Evolutionary conservation across 1,140 invertebrate genomes (phyloP).

Genomic region (Battus philenor): DNA sequence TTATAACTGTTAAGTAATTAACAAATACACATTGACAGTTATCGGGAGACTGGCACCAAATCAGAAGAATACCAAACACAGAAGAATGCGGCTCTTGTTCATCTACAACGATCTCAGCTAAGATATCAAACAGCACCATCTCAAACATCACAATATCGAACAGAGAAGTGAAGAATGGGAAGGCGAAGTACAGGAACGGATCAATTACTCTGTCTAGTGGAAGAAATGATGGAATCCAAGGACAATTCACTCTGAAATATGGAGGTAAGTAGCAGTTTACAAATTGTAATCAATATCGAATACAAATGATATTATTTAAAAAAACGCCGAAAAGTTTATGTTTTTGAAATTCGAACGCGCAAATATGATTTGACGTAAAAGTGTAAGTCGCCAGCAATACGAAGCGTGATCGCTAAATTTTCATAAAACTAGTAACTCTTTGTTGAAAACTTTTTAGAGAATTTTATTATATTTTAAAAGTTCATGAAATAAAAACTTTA

Average conservation of each 20-base stretch:
- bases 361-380: too few species aligned
- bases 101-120: background rate
- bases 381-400: too few species aligned
- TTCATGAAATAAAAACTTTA: too few species aligned
- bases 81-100: constrained; percentile 13
- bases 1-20: too few species aligned
- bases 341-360: too few species aligned
- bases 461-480: too few species aligned
- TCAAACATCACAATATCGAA: constrained; percentile 8
- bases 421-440: too few species aligned
- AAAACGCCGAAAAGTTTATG: too few species aligned
- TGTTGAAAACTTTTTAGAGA: too few species aligned
- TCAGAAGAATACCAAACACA: constrained; percentile 1
- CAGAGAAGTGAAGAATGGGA: constrained; percentile 1
- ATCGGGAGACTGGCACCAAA: constrained; percentile 11
- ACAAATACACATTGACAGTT: constrained; percentile 1
- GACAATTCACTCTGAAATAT: background rate
- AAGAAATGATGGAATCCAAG: background rate
- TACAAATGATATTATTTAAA: too few species aligned
- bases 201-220: background rate
- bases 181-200: background rate
- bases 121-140: background rate
- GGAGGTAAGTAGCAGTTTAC: background rate
- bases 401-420: too few species aligned
- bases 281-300: background rate